phyloP scores from a whole-genome alignment of 2,888 invertebrate species.

The Acutogordius australiensis region DNA sequence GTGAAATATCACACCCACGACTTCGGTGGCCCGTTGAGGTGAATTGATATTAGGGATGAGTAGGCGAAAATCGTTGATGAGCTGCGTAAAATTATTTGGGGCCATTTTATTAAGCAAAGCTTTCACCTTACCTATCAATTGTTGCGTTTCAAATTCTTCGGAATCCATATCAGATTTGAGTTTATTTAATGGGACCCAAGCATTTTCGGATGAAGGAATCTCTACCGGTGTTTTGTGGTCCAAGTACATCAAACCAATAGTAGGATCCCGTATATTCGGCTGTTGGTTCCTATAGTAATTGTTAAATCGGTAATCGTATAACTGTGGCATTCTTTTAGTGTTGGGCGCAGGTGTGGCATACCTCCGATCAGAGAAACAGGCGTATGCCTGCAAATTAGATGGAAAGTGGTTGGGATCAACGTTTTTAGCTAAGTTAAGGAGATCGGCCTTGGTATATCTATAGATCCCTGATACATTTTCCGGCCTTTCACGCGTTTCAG shows the following conservation, averaged over 20 bases:
- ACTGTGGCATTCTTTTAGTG: neutral
- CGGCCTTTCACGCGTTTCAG: neutral
- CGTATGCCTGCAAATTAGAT: neutral
- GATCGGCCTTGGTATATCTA: neutral
- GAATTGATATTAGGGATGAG: neutral
- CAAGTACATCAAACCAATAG: too few relatives aligned
- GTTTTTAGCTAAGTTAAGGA: neutral
- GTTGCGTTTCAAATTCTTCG: neutral
- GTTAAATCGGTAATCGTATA: neutral
- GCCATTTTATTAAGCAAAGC: conserved; percentile 7
- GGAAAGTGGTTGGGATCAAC: neutral
- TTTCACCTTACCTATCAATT: neutral
- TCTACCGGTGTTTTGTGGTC: neutral
- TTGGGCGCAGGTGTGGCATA: neutral
- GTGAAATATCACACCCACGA: neutral
- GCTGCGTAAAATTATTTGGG: neutral
- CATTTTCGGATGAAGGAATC: neutral
- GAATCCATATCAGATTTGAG: neutral
- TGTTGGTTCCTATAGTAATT: too few relatives aligned
- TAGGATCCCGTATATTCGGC: too few relatives aligned
- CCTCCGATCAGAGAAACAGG: neutral
- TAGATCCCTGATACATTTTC: neutral
- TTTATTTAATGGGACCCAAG: neutral
- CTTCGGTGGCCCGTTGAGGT: neutral
- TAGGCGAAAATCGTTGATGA: neutral